These are phyloP conservation scores for Palythoa caribaeorum DNA, from an alignment of 92 coral and sea anemone species.

Conservation along the genomic window DNA sequence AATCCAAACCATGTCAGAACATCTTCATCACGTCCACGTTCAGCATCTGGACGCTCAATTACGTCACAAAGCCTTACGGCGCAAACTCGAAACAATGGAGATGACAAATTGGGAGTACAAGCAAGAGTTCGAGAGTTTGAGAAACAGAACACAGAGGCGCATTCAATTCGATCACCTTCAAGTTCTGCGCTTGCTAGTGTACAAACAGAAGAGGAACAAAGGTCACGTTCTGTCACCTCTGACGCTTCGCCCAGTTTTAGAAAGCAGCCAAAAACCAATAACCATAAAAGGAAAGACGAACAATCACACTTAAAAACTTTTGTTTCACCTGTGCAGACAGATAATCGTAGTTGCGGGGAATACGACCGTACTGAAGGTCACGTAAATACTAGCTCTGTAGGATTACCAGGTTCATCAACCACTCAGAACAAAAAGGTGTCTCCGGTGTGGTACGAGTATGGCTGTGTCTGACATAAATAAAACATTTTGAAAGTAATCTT, in stretches of 20 bases:
- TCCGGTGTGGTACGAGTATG: constrained; percentile 88
- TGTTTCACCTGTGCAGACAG: constrained; percentile 10
- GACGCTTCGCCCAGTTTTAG: constrained; percentile 22
- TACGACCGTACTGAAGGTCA: constrained; percentile 7
- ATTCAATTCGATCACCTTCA: constrained; percentile 33
- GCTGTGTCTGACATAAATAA: constrained; percentile 65
- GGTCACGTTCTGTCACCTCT: not conserved
- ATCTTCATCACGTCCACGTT: constrained; percentile 19
- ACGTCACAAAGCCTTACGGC: constrained; percentile 42
- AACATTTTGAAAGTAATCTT: not conserved
- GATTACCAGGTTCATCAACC: constrained; percentile 17
- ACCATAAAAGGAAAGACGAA: constrained; percentile 32
- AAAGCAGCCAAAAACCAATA: constrained; percentile 18
- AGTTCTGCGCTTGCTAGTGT: constrained; percentile 16
- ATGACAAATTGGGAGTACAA: constrained; percentile 25
- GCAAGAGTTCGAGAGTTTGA: constrained; percentile 47
- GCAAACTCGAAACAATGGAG: constrained; percentile 38
- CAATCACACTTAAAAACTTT: not conserved
- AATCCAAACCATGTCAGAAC: not conserved
- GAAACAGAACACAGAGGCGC: constrained; percentile 22
- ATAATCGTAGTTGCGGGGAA: not conserved
- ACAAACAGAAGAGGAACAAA: not conserved
- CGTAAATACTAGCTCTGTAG: constrained; percentile 5
- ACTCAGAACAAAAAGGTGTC: constrained; percentile 63
- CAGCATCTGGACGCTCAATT: constrained; percentile 41